Percentiles rank a stretch among this genome's conserved stretches.
phyloP scores from a whole-genome alignment of 2,797 vertebrate genomes.

The Ciconia nigra region DNA sequence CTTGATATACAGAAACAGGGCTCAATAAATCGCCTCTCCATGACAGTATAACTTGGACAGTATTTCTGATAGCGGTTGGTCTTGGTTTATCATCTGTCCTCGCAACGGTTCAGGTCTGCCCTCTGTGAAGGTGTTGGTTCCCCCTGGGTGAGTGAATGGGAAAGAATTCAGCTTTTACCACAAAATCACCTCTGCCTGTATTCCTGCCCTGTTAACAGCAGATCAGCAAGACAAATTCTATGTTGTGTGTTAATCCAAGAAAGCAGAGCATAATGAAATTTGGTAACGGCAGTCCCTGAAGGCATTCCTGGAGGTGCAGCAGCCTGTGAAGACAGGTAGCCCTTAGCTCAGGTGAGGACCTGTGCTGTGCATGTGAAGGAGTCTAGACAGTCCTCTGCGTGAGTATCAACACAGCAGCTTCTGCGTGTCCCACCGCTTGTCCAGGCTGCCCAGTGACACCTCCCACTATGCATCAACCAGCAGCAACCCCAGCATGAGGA shows the following conservation, averaged over 20 bases:
- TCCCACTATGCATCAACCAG: background rate
- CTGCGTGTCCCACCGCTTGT: rapidly evolving
- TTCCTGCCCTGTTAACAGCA: background rate
- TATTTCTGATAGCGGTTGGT: background rate
- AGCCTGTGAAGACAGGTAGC: background rate
- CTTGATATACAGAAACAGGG: background rate
- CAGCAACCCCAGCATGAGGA: background rate
- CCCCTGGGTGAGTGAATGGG: background rate
- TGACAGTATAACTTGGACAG: rapidly evolving
- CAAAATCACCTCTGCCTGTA: background rate
- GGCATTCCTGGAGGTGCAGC: background rate
- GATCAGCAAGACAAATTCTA: background rate
- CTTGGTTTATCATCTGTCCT: background rate
- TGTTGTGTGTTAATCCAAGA: background rate
- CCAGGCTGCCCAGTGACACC: rapidly evolving
- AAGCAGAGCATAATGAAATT: background rate
- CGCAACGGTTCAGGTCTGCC: background rate
- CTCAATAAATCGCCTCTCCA: background rate
- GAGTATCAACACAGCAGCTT: background rate
- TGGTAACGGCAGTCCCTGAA: background rate
- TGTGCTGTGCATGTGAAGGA: background rate
- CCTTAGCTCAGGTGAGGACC: background rate
- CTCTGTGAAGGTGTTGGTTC: background rate
- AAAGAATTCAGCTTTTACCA: background rate
- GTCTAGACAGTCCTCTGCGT: background rate